phyloP scores from a whole-genome alignment of 2,888 invertebrate species.

The Lucinisca nassula region DNA sequence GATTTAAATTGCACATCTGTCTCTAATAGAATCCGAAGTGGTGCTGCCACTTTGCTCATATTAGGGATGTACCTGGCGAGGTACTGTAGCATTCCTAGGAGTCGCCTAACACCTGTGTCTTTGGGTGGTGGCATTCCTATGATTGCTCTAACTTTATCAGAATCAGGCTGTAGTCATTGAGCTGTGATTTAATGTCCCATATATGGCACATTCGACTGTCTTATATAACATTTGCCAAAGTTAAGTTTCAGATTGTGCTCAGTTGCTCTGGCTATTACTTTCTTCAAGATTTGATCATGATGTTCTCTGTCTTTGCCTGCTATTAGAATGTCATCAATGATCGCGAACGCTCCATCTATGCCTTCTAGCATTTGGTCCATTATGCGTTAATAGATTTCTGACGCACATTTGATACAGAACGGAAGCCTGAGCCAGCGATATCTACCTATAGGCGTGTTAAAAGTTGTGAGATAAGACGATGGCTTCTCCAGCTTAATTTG shows the following conservation, averaged over 20 bases:
- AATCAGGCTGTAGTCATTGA: slow-evolving; percentile 59
- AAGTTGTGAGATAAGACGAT: slow-evolving; percentile 71
- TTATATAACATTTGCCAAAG: no score
- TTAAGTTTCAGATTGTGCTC: no score
- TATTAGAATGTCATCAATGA: slow-evolving; percentile 70
- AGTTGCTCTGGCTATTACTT: no score
- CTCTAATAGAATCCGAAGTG: no score
- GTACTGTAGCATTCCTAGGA: slow-evolving; percentile 48
- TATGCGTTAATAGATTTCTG: slow-evolving; percentile 69
- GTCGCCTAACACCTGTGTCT: no score
- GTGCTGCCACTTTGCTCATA: no score
- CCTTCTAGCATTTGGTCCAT: slow-evolving; percentile 70
- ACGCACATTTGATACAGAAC: slow-evolving; percentile 67
- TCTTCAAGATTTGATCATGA: no score
- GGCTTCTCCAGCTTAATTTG: slow-evolving; percentile 68
- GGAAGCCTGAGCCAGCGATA: slow-evolving; percentile 70
- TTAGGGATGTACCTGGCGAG: no score
- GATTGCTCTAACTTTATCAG: slow-evolving; percentile 56
- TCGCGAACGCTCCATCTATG: slow-evolving; percentile 62
- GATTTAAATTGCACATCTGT: no score
- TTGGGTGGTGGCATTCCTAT: no score
- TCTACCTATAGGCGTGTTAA: slow-evolving; percentile 71
- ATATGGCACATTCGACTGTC: no score
- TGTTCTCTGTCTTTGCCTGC: slow-evolving; percentile 53
- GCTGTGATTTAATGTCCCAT: slow-evolving; percentile 46